These are phyloP conservation scores for Lepetodrilus schrolli DNA, from an alignment of 2,888 invertebrate species.

Conservation along the genomic window DNA sequence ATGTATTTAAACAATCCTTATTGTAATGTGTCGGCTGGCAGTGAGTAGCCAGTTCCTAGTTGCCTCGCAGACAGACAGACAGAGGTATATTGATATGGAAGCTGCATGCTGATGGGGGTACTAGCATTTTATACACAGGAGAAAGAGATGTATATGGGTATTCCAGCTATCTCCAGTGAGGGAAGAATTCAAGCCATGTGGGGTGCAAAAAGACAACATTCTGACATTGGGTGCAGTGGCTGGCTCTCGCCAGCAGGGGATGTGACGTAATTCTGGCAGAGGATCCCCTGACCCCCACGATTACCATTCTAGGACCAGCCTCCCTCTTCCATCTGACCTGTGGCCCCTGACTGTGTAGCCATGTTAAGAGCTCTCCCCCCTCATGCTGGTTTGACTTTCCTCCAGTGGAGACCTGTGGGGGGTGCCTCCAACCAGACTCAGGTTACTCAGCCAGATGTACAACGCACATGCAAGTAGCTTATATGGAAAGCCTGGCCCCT, in stretches of 20 bases:
- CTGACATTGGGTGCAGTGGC: slow-evolving; percentile 33
- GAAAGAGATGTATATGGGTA: slow-evolving; percentile 45
- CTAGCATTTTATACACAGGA: slow-evolving; percentile 47
- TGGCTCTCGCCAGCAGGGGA: slow-evolving; percentile 29
- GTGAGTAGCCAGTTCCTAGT: slow-evolving; percentile 16
- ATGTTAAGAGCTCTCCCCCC: slow-evolving; percentile 26
- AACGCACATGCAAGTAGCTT: slow-evolving; percentile 19
- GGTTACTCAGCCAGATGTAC: slow-evolving; percentile 4
- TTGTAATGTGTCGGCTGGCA: slow-evolving; percentile 6
- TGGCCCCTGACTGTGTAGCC: slow-evolving; percentile 24
- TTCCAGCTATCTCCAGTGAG: slow-evolving; percentile 37
- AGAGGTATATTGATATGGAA: slow-evolving; percentile 30
- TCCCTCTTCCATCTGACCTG: slow-evolving; percentile 10
- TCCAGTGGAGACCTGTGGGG: not conserved
- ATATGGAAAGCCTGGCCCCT: slow-evolving; percentile 15
- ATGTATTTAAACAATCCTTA: slow-evolving; percentile 16
- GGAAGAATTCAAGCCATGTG: slow-evolving; percentile 45
- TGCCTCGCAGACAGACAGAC: slow-evolving; percentile 23
- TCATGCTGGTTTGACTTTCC: not conserved
- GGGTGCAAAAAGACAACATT: slow-evolving; percentile 40
- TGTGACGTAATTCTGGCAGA: slow-evolving; percentile 30
- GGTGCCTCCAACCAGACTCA: not conserved
- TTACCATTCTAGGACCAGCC: slow-evolving; percentile 27
- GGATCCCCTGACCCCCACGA: not conserved
- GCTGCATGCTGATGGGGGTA: slow-evolving; percentile 34